A percentile compares a stretch with the other conserved stretches of the same genome.
phyloP scores from a whole-genome alignment of 2,888 invertebrate genomes.

The Zootermopsis nevadensis region DNA sequence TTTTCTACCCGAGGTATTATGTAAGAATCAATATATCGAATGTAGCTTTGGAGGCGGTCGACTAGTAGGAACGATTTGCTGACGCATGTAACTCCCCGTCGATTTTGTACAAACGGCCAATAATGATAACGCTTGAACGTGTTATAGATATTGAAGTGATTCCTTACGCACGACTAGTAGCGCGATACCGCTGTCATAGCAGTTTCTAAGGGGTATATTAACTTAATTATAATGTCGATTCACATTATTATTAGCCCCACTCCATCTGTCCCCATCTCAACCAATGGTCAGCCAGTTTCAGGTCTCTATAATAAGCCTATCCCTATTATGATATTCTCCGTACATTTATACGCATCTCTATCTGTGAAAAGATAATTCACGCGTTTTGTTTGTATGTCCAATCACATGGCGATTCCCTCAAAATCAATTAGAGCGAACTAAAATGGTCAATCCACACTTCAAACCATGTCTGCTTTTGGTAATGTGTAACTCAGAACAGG shows the following conservation, averaged over 20 bases:
- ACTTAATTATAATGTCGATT: neutral
- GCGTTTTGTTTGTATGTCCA: no score
- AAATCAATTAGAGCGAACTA: no score
- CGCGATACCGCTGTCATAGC: neutral
- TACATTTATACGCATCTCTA: no score
- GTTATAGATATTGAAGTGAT: neutral
- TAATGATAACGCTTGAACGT: neutral
- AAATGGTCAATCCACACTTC: no score
- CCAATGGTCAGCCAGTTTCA: neutral
- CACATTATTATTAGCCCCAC: neutral
- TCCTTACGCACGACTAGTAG: neutral
- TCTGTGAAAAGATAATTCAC: no score
- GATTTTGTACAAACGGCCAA: conserved; percentile 13
- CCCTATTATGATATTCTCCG: no score
- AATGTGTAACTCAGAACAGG: no score
- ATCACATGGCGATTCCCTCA: no score
- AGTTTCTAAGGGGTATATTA: neutral
- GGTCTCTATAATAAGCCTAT: no score
- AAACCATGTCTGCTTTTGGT: no score
- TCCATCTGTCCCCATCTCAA: neutral
- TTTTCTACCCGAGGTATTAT: neutral
- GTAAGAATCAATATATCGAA: conserved; percentile 19
- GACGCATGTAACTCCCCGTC: neutral
- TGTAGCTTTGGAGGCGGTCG: neutral
- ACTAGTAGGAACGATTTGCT: neutral